phyloP scores from a whole-genome alignment of 1,140 invertebrate genomes.

The Babylonia areolata region DNA sequence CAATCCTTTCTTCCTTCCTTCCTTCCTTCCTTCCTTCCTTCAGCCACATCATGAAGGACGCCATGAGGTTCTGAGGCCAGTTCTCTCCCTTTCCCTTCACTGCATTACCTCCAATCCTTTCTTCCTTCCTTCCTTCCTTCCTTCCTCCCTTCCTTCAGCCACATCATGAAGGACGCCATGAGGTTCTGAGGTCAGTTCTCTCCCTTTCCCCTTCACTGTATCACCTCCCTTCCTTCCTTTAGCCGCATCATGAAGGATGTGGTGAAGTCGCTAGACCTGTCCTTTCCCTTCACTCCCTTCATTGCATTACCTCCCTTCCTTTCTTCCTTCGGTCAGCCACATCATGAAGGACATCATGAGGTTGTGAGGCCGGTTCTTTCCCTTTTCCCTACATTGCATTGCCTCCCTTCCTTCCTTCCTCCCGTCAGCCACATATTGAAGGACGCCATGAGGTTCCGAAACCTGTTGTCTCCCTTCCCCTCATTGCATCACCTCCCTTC shows the following conservation, averaged over 20 bases:
- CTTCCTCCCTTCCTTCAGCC: constrained; percentile 41
- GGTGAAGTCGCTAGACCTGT: constrained; percentile 61
- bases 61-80: constrained; percentile 67
- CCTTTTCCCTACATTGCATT: too few relatives aligned
- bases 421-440: too few relatives aligned
- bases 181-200: neutral
- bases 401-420: too few relatives aligned
- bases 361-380: neutral
- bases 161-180: constrained; percentile 79
- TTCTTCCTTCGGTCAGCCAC: constrained; percentile 50
- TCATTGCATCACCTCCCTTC: too few relatives aligned
- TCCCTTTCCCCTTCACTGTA: neutral
- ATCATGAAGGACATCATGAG: constrained; percentile 78
- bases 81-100: neutral
- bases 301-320: too few relatives aligned
- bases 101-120: too few relatives aligned
- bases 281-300: neutral
- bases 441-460: too few relatives aligned
- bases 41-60: constrained; percentile 77
- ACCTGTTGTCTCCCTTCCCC: too few relatives aligned
- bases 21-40: too few relatives aligned
- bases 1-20: too few relatives aligned
- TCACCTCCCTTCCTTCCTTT: too few relatives aligned
- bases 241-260: constrained; percentile 78
- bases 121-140: too few relatives aligned